Base-by-base conservation (phyloP, 2,797 vertebrate genomes). In the Sebastes elongatus region DNA sequence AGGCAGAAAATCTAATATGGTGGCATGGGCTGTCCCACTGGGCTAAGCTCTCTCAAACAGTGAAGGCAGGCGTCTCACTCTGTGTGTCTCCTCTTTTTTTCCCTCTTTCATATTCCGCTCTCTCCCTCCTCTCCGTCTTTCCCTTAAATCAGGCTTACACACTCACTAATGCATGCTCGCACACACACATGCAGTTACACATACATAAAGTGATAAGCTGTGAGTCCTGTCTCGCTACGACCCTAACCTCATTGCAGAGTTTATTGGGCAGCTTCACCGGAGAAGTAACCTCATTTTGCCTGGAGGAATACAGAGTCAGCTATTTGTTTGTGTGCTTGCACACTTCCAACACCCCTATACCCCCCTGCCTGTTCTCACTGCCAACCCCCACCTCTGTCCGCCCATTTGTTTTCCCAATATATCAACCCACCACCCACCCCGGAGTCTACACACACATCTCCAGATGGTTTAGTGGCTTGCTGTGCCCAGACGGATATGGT, bases 1-100 rank as follows among this genome's bases (percentile, higher is more conserved):
- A 95, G 87, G 85, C 80, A 85, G 88, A 88, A 92, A 94, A 93
- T 93, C 88, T 93, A 94, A 95, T 93, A 93, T 87, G 89, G 88
- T 91, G 87, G 85, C 84, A 76, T 28, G 61, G 81, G 74, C 80
- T 74, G 79, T 93, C 91, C 92, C 93, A 89, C 74, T 66, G 89
- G 91, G 90, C 81, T 59, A 16, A 80, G 65, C 72, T 81, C 64
- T 73, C 73, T 62, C 87, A 89, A 88, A 90, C 81, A 71, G 74
- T 52, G 14, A 70, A 20, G 10, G 83, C 76, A 76, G 76, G 69
- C 59, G 4, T 71, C 81, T 85, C 60, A 55, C 46, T 88, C 35
- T 83, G 32, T 69, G 38, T 67, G 32, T 67, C 56, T 38, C 27
- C 59, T 80, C 27, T 57, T 77, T 33, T 55, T 42, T 74, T 22